Evolutionary conservation across 2,797 vertebrate genomes (phyloP).

Genomic region (Sphaeramia orbicularis): DNA sequence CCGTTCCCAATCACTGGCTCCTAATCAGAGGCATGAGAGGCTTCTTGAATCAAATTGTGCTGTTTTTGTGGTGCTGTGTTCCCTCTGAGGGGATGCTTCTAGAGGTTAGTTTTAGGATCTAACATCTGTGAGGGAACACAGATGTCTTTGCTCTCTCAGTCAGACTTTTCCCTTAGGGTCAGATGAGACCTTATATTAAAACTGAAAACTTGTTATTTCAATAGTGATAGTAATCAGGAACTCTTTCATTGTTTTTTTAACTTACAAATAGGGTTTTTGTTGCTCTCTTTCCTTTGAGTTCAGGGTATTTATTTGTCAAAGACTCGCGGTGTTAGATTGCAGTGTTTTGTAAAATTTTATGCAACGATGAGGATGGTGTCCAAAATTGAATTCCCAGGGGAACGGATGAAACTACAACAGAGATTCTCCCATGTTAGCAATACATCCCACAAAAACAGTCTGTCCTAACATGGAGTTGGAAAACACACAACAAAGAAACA

Average conservation of each 20-base stretch:
- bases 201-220: constrained; percentile 40
- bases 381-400: constrained; percentile 45
- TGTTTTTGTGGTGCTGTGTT: constrained; percentile 44
- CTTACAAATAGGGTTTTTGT: constrained; percentile 23
- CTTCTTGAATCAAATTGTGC: constrained; percentile 33
- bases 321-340: not conserved
- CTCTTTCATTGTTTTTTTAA: constrained; percentile 14
- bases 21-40: too few species aligned
- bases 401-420: constrained; percentile 6
- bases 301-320: constrained; percentile 5
- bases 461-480: constrained; percentile 24
- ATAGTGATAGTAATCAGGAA: constrained; percentile 11
- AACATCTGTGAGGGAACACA: constrained; percentile 69
- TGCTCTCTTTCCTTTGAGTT: constrained; percentile 20
- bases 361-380: not conserved
- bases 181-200: constrained; percentile 28
- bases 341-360: constrained; percentile 25
- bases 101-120: constrained; percentile 57
- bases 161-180: constrained; percentile 58
- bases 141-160: constrained; percentile 68
- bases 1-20: too few species aligned
- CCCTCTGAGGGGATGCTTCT: constrained; percentile 52
- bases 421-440: constrained; percentile 30
- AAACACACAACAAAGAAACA: constrained; percentile 16
- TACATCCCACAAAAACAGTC: constrained; percentile 36